Evolutionary conservation across 2,797 vertebrate genomes (phyloP).

Genomic region (Enteromius afrohamiltoni): DNA sequence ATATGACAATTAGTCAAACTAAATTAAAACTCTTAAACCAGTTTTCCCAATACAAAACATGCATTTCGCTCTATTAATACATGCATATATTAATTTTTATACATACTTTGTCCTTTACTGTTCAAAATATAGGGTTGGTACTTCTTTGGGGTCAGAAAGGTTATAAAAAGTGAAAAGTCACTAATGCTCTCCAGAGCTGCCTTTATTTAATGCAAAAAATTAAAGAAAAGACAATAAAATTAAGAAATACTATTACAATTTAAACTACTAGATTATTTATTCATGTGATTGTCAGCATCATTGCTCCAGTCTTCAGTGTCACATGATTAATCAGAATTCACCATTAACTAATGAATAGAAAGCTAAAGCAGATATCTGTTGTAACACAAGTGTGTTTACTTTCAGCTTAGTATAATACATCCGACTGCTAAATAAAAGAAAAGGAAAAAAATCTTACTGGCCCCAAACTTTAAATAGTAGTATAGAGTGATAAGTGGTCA

Average conservation of each 20-base stretch:
- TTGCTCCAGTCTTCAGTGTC: background rate
- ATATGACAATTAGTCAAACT: background rate
- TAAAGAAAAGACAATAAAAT: background rate
- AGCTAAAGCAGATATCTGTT: background rate
- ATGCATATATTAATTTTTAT: background rate
- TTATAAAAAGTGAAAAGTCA: background rate
- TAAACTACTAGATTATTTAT: background rate
- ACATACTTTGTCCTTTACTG: background rate
- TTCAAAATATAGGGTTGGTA: background rate
- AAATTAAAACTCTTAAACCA: background rate
- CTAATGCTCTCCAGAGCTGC: background rate
- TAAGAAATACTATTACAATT: background rate
- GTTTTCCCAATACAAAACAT: background rate
- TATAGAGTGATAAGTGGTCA: background rate
- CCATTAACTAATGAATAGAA: background rate
- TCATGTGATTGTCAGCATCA: background rate
- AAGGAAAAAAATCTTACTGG: background rate
- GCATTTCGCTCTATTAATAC: no score
- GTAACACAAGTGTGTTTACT: background rate
- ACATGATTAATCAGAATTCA: background rate
- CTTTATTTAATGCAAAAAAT: background rate
- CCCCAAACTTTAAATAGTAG: background rate
- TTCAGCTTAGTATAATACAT: background rate
- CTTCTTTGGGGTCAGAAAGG: background rate
- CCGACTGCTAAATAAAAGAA: background rate